Evolutionary conservation across 2,888 invertebrate genomes (phyloP), one percentile per base, ranked within the genome.

Genomic region (Caenorhabditis zanzibari): DNA sequence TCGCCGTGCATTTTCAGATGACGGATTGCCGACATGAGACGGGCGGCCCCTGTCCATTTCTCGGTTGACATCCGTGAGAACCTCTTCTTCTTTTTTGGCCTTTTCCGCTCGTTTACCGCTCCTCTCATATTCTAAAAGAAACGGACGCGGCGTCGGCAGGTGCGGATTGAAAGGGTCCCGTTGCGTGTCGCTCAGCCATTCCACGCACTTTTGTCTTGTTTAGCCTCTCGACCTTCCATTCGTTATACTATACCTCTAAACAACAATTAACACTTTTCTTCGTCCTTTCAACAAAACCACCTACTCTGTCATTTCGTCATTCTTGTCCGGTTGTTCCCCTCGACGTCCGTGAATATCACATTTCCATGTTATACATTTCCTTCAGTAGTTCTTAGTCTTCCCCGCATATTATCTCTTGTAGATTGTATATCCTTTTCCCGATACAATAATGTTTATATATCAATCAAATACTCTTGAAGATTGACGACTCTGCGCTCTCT

Each of bases 121-220:
- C 52, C 74, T 75, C 49, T 32, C 63, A 19, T 66, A 80, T 80
- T 64, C 68, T 32, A 56, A 56, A 38, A 47, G 32, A 56, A 26
- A 52, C 9, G 49, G 80, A 68, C 64, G 79, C 69, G 69, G 71
- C 61, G 58, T 68, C 38, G 19, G 59, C 77, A 80, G 72, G 73
- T 80, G 73, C 72, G 66, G 64, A 72, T 58, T 59, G 58, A 64
- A 58, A 61, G 38, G 56, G 69, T 69, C 52, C 56, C 41, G 58
- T 81, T 68, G 81, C 81, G 74, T 81, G 81, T 74, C 81, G 74
- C 74, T 81, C 69, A 69, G 32, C 69, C 28, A 81, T 81, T 81
- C 81, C 81, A 81, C 81, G 81, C 81, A 80, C 79, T 80, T 80
- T 80, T 77, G 69, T 72, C 52, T 52, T 59, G 61, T 68, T 24